Evolutionary conservation across 2,113 vertebrate species (phyloP), one percentile per base, ranked within the genome.

Genomic region (Tylochromis polylepis): DNA sequence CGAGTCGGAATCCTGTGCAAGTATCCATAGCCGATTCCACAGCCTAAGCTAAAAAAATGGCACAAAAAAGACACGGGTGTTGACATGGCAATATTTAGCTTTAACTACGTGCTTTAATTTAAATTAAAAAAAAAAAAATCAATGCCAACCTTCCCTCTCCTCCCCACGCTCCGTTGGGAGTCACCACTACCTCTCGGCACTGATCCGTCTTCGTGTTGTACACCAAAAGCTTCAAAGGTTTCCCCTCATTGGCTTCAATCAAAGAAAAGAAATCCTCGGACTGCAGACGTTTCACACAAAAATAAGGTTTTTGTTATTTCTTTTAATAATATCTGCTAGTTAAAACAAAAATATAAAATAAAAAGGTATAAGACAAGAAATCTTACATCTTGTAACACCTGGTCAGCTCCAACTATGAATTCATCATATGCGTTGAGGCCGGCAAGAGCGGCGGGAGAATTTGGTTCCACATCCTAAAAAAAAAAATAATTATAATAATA

Each of bases 151-250:
- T 99, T 94, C 98, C 98, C 92, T 98, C 97, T 92, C 98, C 98
- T 85, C 98, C 98, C 98, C 98, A 99, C 14, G 98, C 97, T 86
- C 98, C 97, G 51, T 99, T 99, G 85, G 98, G 98, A 51, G 97
- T 99, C 53, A 99, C 98, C 80, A 97, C 94, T 72, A 99, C 97
- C 91, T 99, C 98, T 92, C 98, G 96, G 95, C 98, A 98, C 36
- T 94, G 94, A 88, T 99, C 97, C 0, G 92, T 96, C 90, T 97
- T 96, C 0, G 92, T 97, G 94, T 97, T 98, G 88, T 99, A 99
- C 55, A 99, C 97, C 94, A 99, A 95, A 92, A 99, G 96, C 96
- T 99, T 99, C 96, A 99, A 88, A 0, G 97, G 96, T 94, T 97
- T 99, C 79, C 98, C 98, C 89, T 99, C 98, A 0, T 96, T 97